A percentile compares a stretch with the other conserved stretches of the same genome.
These are phyloP conservation scores for Cettia cetti DNA, from an alignment of 2,113 vertebrate species.

Conservation along the genomic window DNA sequence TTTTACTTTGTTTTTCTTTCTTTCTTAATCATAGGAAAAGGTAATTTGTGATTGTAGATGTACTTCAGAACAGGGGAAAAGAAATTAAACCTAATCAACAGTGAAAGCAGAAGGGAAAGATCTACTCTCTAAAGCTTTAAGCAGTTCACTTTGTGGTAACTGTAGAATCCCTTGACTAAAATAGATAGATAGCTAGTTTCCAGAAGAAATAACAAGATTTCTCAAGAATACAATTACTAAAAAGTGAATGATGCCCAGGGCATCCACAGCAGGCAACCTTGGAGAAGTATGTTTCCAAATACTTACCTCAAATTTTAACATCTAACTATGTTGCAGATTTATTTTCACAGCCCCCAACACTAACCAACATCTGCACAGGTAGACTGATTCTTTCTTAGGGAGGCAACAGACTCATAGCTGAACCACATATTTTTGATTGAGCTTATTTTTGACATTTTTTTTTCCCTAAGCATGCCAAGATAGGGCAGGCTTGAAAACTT, in stretches of 20 bases:
- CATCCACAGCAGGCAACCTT: background rate
- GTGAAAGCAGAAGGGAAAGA: background rate
- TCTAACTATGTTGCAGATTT: background rate
- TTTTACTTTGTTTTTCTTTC: background rate
- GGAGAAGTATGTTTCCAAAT: background rate
- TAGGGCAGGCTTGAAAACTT: background rate
- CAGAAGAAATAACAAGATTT: background rate
- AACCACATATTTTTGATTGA: background rate
- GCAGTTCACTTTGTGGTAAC: background rate
- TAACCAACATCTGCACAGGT: background rate
- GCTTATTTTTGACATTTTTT: too few relatives aligned
- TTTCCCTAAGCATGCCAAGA: background rate
- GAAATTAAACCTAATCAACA: background rate
- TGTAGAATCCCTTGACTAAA: background rate
- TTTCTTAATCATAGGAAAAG: background rate
- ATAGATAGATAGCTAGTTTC: background rate
- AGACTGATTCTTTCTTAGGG: rapidly evolving
- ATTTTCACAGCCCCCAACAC: background rate
- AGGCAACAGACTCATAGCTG: background rate
- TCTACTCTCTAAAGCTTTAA: background rate
- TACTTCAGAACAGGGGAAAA: background rate
- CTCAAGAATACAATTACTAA: background rate
- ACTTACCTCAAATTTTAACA: background rate
- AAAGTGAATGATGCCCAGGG: background rate
- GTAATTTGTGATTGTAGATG: background rate